These are phyloP conservation scores for Cheilinus undulatus DNA, from an alignment of 2,113 vertebrate species.

Conservation along the genomic window DNA sequence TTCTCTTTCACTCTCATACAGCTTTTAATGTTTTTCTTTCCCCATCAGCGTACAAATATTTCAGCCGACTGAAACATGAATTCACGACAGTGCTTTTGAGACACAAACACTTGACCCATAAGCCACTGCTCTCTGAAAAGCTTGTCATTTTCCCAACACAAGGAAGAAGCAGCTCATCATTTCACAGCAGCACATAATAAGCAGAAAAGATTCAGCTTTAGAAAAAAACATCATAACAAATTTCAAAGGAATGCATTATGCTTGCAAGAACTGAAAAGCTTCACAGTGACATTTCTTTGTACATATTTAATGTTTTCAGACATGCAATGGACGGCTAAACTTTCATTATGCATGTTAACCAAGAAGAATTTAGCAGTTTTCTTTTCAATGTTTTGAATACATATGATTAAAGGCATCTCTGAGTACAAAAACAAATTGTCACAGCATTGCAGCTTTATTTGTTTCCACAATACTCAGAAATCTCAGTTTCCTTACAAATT, in stretches of 20 bases:
- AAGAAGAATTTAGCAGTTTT: not conserved
- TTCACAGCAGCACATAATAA: slow-evolving; percentile 2
- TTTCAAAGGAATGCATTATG: not conserved
- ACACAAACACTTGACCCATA: slow-evolving; percentile 33
- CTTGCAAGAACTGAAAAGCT: not conserved
- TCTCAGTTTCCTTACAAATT: slow-evolving; percentile 29
- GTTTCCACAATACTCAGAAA: not conserved
- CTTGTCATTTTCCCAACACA: slow-evolving; percentile 15
- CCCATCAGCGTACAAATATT: slow-evolving; percentile 36
- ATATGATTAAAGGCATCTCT: not conserved
- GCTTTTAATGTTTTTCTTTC: slow-evolving; percentile 5
- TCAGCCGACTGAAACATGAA: slow-evolving; percentile 31
- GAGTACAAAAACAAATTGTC: not conserved
- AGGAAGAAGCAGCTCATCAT: slow-evolving; percentile 12
- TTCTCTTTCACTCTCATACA: slow-evolving; percentile 1
- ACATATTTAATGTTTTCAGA: not conserved
- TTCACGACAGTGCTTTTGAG: slow-evolving; percentile 9
- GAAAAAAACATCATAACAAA: not conserved
- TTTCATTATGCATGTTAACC: not conserved
- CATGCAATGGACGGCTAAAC: not conserved
- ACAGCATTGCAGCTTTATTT: not conserved
- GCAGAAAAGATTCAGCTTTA: not conserved
- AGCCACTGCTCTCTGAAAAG: slow-evolving; percentile 4
- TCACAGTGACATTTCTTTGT: not conserved
- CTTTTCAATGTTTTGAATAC: not conserved